Evolutionary conservation across 2,113 vertebrate species (phyloP).

Genomic region (Anoura caudifer): DNA sequence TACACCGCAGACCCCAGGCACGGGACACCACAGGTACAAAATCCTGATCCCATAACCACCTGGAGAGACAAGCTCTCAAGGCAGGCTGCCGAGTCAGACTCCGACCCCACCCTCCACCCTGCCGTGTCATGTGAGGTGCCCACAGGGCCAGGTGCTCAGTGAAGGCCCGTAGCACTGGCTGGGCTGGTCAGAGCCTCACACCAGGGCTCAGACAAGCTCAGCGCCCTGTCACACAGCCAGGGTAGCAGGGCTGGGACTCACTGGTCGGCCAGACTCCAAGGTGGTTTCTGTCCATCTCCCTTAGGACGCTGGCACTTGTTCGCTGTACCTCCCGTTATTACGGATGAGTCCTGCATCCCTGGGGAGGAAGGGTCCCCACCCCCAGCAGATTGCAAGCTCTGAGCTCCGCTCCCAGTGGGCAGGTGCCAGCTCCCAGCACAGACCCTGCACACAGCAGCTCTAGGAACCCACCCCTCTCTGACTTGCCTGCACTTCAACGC

Average conservation of each 20-base stretch:
- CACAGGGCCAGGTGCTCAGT: not conserved
- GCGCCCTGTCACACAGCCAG: not conserved
- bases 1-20: not conserved
- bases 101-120: not conserved
- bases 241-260: rapidly evolving
- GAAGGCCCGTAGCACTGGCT: rapidly evolving
- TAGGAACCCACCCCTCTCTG: not conserved
- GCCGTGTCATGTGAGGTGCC: rapidly evolving
- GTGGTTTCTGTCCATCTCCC: not conserved
- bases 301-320: not conserved
- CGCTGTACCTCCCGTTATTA: not conserved
- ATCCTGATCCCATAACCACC: not conserved
- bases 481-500: not conserved
- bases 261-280: rapidly evolving
- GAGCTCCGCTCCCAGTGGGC: too few species aligned
- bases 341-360: not conserved
- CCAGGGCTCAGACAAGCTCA: not conserved
- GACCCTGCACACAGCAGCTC: not conserved
- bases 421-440: not conserved
- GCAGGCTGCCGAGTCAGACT: not conserved
- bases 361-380: not conserved
- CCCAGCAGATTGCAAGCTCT: not conserved
- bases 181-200: too few species aligned
- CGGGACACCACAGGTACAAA: not conserved
- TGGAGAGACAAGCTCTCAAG: not conserved